Evolutionary conservation across 2,113 vertebrate species (phyloP).

Genomic region (Antechinus stuartii): DNA sequence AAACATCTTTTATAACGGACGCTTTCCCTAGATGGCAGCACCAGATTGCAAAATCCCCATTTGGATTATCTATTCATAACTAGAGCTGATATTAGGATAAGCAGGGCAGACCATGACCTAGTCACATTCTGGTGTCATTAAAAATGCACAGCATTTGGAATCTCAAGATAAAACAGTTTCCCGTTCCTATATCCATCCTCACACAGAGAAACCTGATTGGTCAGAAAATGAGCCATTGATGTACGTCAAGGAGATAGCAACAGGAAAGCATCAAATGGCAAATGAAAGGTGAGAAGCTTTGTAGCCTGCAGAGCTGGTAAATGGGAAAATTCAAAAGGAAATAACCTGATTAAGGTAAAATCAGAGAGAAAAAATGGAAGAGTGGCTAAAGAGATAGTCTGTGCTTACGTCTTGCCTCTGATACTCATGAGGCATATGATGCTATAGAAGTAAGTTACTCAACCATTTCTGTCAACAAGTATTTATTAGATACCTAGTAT

Average conservation of each 20-base stretch:
- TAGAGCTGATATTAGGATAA: neutral
- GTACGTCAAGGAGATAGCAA: neutral
- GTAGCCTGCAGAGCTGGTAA: neutral
- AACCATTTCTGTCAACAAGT: neutral
- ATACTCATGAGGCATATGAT: neutral
- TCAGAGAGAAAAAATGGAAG: neutral
- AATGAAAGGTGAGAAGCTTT: neutral
- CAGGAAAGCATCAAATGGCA: neutral
- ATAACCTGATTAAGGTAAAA: neutral
- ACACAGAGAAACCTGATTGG: neutral
- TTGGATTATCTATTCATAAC: neutral
- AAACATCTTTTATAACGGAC: neutral
- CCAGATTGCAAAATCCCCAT: conserved; percentile 39
- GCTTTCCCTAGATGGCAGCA: conserved; percentile 70
- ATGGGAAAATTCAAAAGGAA: neutral
- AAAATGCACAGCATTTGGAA: conserved; percentile 23
- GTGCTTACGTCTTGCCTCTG: neutral
- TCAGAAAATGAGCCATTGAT: neutral
- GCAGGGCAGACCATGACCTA: neutral
- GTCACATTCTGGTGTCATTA: neutral
- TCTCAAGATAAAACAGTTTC: neutral
- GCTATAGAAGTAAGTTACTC: too few relatives aligned
- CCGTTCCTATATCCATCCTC: neutral
- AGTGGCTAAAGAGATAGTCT: neutral
- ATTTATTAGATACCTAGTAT: neutral